Evolutionary conservation across 2,888 invertebrate genomes (phyloP), one percentile per base, ranked within the genome.

Genomic region (Neelides folsomi): DNA sequence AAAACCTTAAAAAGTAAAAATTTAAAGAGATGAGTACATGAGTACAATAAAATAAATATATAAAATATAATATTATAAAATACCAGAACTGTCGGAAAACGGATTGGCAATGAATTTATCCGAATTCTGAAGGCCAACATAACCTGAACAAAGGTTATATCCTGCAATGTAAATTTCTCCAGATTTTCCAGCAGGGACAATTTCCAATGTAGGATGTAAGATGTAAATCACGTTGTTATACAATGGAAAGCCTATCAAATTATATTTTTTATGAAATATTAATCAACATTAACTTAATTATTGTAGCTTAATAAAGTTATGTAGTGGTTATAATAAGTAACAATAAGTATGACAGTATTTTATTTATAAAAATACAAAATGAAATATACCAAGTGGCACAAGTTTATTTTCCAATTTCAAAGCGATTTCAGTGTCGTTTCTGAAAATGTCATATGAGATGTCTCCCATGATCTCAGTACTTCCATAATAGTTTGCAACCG

Each of bases 381-480:
- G 3, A 13, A 20, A 41, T 73, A 74, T 70, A 83, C 87, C 87
- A 60, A 92, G 88, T 1, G 89, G 88, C 47, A 90, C 79, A 62
- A 83, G 83, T 27, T 60, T 65, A 8, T 79, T 77, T 9, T 54
- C 34, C 8, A 55, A 49, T 53, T 86, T 66, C 59, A 84, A 80
- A 4, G 74, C 74, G 50, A 50, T 62, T 18, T 67, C 66, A 15
- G 66, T 55, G 12, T 72, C 67, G 47, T 73, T 76, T 53, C 76
- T 77, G 63, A 88, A 73, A 0, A 81, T 74, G 63, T 82, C 80
- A 66, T 79, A 88, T 0, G 88, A 87, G 2, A 90, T 87, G 67
- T 89, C 90, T 0, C 87, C 90, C 83, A 89, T 88, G 1, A 88
- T 81, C 69, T 92, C 92, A 0, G 90, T 89, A 60, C 88, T 87